Evolutionary conservation across 2,888 invertebrate genomes (phyloP).

Genomic region (Metacarcinus magister): DNA sequence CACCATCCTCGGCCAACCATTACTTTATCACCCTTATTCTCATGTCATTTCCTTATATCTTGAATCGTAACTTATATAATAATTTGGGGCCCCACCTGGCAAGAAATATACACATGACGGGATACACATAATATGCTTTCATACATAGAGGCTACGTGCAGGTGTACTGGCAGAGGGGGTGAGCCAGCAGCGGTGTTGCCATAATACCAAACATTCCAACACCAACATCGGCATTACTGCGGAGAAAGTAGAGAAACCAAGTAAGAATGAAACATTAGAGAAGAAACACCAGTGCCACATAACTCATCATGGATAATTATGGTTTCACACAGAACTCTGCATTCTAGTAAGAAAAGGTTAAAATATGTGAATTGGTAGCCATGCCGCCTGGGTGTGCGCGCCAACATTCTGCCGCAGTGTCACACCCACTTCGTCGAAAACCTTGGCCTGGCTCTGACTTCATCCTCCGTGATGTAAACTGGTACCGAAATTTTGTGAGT

Average conservation of each 20-base stretch:
- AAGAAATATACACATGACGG: background rate
- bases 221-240: background rate
- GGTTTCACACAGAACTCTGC: background rate
- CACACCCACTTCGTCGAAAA: slow-evolving; percentile 78
- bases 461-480: background rate
- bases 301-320: background rate
- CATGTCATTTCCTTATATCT: background rate
- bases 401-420: slow-evolving; percentile 80
- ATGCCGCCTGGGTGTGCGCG: slow-evolving; percentile 73
- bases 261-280: background rate
- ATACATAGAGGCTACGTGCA: slow-evolving; percentile 66
- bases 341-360: background rate
- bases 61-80: background rate
- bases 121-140: background rate
- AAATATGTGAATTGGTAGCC: background rate
- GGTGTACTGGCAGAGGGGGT: slow-evolving; percentile 68
- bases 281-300: background rate
- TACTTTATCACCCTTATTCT: background rate
- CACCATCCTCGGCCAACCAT: slow-evolving; percentile 31
- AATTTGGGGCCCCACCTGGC: background rate
- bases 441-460: slow-evolving; percentile 61
- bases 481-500: background rate
- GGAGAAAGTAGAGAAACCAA: background rate
- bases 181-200: slow-evolving; percentile 65
- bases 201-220: background rate